Evolutionary conservation across 2,797 vertebrate genomes (phyloP).

Genomic region (Danionella dracula): DNA sequence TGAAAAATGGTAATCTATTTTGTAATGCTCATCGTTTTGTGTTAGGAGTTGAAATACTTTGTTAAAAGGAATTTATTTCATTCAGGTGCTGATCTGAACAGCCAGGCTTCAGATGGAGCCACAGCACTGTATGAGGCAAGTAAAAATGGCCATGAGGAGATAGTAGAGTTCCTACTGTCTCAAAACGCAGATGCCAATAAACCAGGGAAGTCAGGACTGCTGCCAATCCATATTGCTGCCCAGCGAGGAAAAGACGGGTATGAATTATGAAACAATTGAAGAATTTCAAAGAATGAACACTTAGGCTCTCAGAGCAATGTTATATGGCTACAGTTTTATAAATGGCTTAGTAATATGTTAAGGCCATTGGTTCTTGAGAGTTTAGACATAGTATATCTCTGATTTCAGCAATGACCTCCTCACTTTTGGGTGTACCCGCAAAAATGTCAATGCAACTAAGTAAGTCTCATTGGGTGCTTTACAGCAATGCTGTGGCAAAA

Average conservation of each 20-base stretch:
- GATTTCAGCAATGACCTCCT: constrained; percentile 34
- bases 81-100: constrained; percentile 87
- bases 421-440: constrained; percentile 8
- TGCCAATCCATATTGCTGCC: constrained; percentile 86
- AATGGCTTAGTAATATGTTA: background rate
- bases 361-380: background rate
- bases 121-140: constrained; percentile 87
- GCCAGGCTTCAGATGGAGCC: constrained; percentile 81
- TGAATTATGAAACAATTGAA: constrained; percentile 35
- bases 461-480: constrained; percentile 39
- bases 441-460: constrained; percentile 35
- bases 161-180: constrained; percentile 81
- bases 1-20: constrained; percentile 72
- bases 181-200: constrained; percentile 88
- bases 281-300: background rate
- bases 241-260: constrained; percentile 79
- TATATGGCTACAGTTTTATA: background rate
- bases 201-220: constrained; percentile 77
- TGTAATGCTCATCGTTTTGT: background rate
- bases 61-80: background rate
- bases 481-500: constrained; percentile 15
- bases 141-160: constrained; percentile 79
- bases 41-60: background rate
- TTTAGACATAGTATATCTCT: constrained; percentile 18
- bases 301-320: background rate